Percentiles rank a stretch among this genome's conserved stretches.
Evolutionary conservation across 2,797 vertebrate species (phyloP).

Genomic region (Odontamblyopus rebecca): DNA sequence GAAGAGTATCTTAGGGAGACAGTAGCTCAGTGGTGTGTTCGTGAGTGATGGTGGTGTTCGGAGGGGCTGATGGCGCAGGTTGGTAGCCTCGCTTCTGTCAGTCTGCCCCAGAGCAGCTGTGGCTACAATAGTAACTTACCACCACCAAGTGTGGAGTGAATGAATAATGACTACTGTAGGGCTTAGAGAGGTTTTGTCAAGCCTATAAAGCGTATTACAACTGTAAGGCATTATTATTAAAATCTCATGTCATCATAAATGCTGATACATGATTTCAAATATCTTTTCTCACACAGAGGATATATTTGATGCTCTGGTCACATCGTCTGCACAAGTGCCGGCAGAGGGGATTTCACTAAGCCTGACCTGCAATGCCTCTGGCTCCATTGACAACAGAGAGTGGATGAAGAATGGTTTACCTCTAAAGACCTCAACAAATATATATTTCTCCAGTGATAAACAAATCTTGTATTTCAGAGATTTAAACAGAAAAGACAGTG

Average conservation of each 20-base stretch:
- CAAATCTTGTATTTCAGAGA: conserved; percentile 47
- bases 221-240: too few relatives aligned
- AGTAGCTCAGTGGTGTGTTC: too few relatives aligned
- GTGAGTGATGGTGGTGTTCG: too few relatives aligned
- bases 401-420: conserved; percentile 53
- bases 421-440: conserved; percentile 29
- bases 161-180: too few relatives aligned
- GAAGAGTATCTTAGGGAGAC: too few relatives aligned
- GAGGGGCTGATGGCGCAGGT: too few relatives aligned
- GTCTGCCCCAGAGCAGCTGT: too few relatives aligned
- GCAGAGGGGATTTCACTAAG: conserved; percentile 32
- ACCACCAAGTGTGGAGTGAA: too few relatives aligned
- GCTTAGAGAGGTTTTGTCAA: too few relatives aligned
- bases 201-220: too few relatives aligned
- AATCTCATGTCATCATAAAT: background rate
- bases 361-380: conserved; percentile 52
- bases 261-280: background rate
- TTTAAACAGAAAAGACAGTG: conserved; percentile 46
- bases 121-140: too few relatives aligned
- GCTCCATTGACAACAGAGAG: conserved; percentile 31
- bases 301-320: conserved; percentile 27
- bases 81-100: too few relatives aligned
- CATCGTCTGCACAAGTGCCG: background rate
- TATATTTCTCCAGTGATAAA: conserved; percentile 18
- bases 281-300: conserved; percentile 35